Evolutionary conservation across 2,797 vertebrate genomes (phyloP).

Genomic region (Dendrocincla tyrannina): DNA sequence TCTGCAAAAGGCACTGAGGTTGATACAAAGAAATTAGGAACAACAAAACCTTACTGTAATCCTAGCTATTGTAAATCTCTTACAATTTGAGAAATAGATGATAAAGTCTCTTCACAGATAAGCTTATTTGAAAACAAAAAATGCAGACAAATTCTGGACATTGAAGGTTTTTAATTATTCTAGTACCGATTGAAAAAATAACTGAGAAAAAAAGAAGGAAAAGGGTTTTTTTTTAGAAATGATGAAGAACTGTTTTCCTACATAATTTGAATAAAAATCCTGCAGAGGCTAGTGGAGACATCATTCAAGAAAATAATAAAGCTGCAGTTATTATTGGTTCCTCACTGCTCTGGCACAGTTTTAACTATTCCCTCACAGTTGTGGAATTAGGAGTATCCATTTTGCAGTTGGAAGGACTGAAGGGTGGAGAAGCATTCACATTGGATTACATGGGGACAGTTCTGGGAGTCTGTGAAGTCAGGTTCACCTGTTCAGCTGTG

Average conservation of each 20-base stretch:
- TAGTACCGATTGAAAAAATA: not conserved
- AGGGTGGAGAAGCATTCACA: fast-evolving
- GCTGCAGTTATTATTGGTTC: not conserved
- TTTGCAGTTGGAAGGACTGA: not conserved
- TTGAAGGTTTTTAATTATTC: constrained; percentile 2
- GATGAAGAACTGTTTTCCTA: not conserved
- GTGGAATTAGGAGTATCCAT: not conserved
- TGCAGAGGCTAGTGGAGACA: not conserved
- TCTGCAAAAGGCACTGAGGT: not conserved
- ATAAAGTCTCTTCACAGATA: not conserved
- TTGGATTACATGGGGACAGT: not conserved
- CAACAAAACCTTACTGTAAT: not conserved
- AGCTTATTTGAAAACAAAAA: constrained; percentile 26
- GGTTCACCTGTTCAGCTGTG: not conserved
- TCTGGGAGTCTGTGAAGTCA: not conserved
- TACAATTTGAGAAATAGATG: not conserved
- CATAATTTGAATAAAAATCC: not conserved
- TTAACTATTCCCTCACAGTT: not conserved
- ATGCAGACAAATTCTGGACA: not conserved
- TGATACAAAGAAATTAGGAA: not conserved
- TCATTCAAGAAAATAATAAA: not conserved
- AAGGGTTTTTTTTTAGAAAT: not conserved
- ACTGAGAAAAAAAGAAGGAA: not conserved
- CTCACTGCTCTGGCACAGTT: not conserved
- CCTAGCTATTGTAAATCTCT: not conserved